Evolutionary conservation across 2,113 vertebrate species (phyloP).

Genomic region (Ibidorhyncha struthersii): DNA sequence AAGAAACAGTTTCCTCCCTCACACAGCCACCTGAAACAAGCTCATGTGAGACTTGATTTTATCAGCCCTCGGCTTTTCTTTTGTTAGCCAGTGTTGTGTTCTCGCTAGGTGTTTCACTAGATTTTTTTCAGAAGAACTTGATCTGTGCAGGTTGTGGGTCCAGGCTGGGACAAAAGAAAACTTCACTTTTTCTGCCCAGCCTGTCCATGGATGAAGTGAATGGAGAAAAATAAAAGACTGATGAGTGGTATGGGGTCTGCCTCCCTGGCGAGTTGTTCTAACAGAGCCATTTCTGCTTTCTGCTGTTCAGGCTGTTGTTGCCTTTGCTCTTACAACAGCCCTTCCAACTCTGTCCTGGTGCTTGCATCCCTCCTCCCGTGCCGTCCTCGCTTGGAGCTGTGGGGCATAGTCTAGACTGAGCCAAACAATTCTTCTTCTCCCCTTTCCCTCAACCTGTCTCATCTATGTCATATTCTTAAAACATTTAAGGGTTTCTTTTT

Average conservation of each 20-base stretch:
- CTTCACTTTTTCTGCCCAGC: not conserved
- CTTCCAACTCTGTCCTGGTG: not conserved
- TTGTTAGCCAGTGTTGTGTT: not conserved
- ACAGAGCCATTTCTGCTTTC: not conserved
- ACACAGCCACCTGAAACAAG: not conserved
- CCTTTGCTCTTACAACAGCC: not conserved
- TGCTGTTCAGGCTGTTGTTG: not conserved
- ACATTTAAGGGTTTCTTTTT: not conserved
- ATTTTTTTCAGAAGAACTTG: not conserved
- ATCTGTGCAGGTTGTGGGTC: not conserved
- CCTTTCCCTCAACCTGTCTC: not conserved
- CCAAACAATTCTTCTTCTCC: not conserved
- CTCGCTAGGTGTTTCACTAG: not conserved
- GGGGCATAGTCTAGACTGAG: not conserved
- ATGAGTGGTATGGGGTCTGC: not conserved
- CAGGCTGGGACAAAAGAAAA: not conserved
- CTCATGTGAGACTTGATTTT: conserved; percentile 41
- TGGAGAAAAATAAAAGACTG: not conserved
- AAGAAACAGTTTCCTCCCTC: conserved; percentile 30
- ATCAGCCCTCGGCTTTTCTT: conserved; percentile 16
- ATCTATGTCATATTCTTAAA: not conserved
- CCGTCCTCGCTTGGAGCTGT: not conserved
- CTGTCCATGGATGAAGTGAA: not conserved
- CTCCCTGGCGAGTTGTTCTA: not conserved
- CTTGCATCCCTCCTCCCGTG: not conserved